Conservation (phyloP, 2,888 invertebrate genomes). For the Caenorhabditis sp. region DNA sequence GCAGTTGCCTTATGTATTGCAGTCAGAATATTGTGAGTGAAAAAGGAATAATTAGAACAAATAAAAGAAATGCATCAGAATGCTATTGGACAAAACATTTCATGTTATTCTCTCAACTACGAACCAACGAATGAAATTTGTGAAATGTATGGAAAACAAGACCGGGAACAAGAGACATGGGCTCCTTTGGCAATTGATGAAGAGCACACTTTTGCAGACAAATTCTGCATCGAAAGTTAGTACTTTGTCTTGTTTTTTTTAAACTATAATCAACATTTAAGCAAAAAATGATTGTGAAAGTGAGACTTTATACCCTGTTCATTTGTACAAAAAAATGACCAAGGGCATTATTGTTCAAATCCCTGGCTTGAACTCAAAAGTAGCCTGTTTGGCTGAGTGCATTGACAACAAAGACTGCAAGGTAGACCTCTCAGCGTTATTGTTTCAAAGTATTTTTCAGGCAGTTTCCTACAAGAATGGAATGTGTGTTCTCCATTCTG, state of each 20-base stretch:
- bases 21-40: constrained; percentile 70
- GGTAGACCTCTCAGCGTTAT: constrained; percentile 24
- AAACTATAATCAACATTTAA: constrained; percentile 25
- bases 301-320: constrained; percentile 70
- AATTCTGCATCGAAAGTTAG: constrained; percentile 72
- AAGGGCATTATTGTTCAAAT: constrained; percentile 58
- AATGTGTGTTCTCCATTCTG: constrained; percentile 71
- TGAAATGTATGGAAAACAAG: constrained; percentile 64
- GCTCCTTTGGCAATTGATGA: constrained; percentile 62
- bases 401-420: constrained; percentile 69
- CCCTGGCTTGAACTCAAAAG: constrained; percentile 69
- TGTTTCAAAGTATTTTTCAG: constrained; percentile 24
- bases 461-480: constrained; percentile 72
- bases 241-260: background rate
- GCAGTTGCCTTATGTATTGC: constrained; percentile 74
- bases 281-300: constrained; percentile 70
- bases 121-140: constrained; percentile 71
- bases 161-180: constrained; percentile 35
- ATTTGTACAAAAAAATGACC: constrained; percentile 67
- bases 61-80: constrained; percentile 66
- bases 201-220: constrained; percentile 71
- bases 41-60: too few relatives aligned
- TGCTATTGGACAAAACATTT: constrained; percentile 59
- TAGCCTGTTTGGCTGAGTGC: constrained; percentile 70
- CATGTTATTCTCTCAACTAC: constrained; percentile 70